Conservation (phyloP, 2,888 invertebrate genomes). For the Rhagophthalmus giganteus region DNA sequence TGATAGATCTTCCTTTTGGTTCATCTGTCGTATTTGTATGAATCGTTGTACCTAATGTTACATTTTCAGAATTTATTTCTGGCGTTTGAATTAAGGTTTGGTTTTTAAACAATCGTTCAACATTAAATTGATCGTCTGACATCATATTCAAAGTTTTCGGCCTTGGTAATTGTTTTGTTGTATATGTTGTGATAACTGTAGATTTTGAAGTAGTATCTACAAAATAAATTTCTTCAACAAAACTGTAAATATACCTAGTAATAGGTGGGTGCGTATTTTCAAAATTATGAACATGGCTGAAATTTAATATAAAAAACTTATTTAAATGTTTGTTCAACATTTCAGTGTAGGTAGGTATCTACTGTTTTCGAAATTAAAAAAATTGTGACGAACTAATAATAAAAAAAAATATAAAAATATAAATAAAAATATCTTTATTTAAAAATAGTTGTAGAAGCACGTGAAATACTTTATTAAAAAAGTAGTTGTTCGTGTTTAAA, state of each 20-base stretch:
- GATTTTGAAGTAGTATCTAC: slow-evolving; percentile 1
- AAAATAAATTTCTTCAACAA: slow-evolving; percentile 3
- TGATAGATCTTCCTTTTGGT: slow-evolving; percentile 49
- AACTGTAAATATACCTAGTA: background rate
- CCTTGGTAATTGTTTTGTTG: slow-evolving; percentile 37
- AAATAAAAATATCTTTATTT: too few species aligned
- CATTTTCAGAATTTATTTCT: slow-evolving; percentile 7
- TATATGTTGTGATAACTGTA: slow-evolving; percentile 16
- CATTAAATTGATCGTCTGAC: slow-evolving; percentile 42
- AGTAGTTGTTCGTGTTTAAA: too few species aligned
- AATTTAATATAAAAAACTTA: too few species aligned
- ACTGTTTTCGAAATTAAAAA: too few species aligned
- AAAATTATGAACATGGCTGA: too few species aligned
- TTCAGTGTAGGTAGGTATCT: too few species aligned
- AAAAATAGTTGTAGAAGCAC: too few species aligned
- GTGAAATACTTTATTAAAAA: too few species aligned
- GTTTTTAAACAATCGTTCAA: slow-evolving; percentile 20
- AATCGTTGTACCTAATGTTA: slow-evolving; percentile 8
- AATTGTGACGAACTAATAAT: too few species aligned
- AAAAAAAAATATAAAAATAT: too few species aligned
- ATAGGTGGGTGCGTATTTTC: too few species aligned
- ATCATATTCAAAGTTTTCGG: slow-evolving; percentile 47
- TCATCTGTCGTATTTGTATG: slow-evolving; percentile 32
- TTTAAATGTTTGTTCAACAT: background rate
- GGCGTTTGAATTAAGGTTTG: slow-evolving; percentile 6